Conservation (phyloP, 2,888 invertebrate species). For the Melipona beecheii region DNA sequence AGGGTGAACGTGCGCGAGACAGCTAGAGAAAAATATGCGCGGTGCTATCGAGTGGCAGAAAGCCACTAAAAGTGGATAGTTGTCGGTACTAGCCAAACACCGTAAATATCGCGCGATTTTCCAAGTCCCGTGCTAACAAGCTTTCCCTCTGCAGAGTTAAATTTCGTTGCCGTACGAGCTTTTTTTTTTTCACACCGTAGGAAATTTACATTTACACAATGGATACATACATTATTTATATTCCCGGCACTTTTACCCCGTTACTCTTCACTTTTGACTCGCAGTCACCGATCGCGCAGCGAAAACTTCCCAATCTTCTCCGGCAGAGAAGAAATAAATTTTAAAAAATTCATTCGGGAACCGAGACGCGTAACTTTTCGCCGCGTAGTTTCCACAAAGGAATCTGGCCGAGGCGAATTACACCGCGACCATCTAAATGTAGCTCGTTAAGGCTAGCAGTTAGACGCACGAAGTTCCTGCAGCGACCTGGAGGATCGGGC, state of each 20-base stretch:
- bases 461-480: slow-evolving; percentile 29
- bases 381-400: background rate
- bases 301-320: too few species aligned
- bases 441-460: slow-evolving; percentile 3
- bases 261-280: too few species aligned
- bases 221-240: too few species aligned
- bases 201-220: too few species aligned
- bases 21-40: slow-evolving; percentile 5
- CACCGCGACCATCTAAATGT: slow-evolving; percentile 2
- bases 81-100: slow-evolving; percentile 14
- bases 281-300: too few species aligned
- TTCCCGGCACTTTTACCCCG: too few species aligned
- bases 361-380: background rate
- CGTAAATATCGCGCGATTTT: background rate
- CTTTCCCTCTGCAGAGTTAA: background rate
- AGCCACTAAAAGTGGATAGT: background rate
- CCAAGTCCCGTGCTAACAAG: background rate
- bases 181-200: background rate
- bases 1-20: slow-evolving; percentile 38
- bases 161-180: background rate
- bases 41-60: background rate
- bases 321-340: too few species aligned
- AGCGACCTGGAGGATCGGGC: background rate
- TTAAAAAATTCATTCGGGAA: background rate
- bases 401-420: background rate